Evolutionary conservation across 2,113 vertebrate genomes (phyloP), one percentile per base, ranked within the genome.

Genomic region (Maccullochella peelii): DNA sequence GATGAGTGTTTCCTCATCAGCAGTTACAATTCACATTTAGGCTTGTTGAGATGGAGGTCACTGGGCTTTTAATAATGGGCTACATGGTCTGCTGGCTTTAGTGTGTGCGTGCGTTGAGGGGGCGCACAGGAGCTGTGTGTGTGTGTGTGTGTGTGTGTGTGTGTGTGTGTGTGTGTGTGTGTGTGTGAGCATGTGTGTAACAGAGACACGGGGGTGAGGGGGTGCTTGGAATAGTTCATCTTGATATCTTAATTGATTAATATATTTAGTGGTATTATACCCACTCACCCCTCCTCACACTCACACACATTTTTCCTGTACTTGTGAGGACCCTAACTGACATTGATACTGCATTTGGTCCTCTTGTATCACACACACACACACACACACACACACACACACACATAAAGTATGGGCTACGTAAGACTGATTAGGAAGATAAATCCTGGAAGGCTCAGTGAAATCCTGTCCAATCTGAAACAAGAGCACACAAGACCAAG

Each of bases 1-100:
- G 83, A 86, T 86, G 86, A 92, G 80, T 81, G 80, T 92, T 88
- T 86, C 87, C 81, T 85, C 88, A 86, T 90, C 83, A 90, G 79
- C 83, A 82, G 54, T 4, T 69, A 79, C 85, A 81, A 89, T 85
- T 85, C 83, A 82, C 77, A 88, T 89, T 59, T 67, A 67, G 77
- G 72, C 74, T 49, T 86, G 76, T 92, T 91, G 80, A 80, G 90
- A 90, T 87, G 76, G 88, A 90, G 89, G 91, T 90, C 79, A 86
- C 59, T 72, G 59, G 63, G 67, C 77, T 81, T 87, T 89, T 84
- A 84, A 85, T 89, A 88, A 87, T 61, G 77, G 25, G 68, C 66
- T 74, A 80, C 87, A 89, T 79, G 89, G 78, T 89, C 82, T 79
- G 47, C 75, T 87, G 83, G 66, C 44, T 86, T 68, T 61, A 38